phyloP scores from a whole-genome alignment of 2,888 invertebrate species.

The Platycheirus albimanus region DNA sequence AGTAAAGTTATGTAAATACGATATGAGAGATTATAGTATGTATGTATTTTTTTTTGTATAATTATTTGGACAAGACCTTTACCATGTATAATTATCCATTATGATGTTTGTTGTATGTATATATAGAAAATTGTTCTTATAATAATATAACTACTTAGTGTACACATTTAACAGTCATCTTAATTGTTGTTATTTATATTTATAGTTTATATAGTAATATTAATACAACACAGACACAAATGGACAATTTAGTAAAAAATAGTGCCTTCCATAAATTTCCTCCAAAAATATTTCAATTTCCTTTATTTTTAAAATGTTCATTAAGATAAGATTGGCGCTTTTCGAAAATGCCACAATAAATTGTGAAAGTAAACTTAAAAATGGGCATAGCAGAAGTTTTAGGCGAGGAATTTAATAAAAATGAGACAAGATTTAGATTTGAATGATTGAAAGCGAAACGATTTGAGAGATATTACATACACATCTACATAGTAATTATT shows the following conservation, averaged over 20 bases:
- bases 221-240: slow-evolving; percentile 63
- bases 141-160: slow-evolving; percentile 55
- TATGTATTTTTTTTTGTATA: slow-evolving; percentile 48
- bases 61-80: slow-evolving; percentile 53
- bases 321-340: slow-evolving; percentile 7
- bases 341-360: slow-evolving; percentile 15
- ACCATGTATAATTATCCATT: slow-evolving; percentile 53
- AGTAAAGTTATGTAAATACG: slow-evolving; percentile 60
- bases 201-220: slow-evolving; percentile 36
- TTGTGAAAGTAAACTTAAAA: too few relatives aligned
- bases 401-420: slow-evolving; percentile 10
- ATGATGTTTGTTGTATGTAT: slow-evolving; percentile 47
- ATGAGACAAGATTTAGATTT: too few relatives aligned
- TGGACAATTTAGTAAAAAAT: slow-evolving; percentile 59
- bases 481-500: too few relatives aligned
- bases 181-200: slow-evolving; percentile 37
- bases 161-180: slow-evolving; percentile 69
- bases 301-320: slow-evolving; percentile 49
- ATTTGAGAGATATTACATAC: slow-evolving; percentile 19
- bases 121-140: slow-evolving; percentile 70
- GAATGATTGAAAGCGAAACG: too few relatives aligned
- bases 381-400: slow-evolving; percentile 8
- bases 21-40: slow-evolving; percentile 47
- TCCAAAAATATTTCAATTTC: slow-evolving; percentile 70
- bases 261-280: slow-evolving; percentile 67